These are phyloP conservation scores for Shargacucullia verbasci DNA, from an alignment of 2,888 invertebrate species.

Conservation along the genomic window DNA sequence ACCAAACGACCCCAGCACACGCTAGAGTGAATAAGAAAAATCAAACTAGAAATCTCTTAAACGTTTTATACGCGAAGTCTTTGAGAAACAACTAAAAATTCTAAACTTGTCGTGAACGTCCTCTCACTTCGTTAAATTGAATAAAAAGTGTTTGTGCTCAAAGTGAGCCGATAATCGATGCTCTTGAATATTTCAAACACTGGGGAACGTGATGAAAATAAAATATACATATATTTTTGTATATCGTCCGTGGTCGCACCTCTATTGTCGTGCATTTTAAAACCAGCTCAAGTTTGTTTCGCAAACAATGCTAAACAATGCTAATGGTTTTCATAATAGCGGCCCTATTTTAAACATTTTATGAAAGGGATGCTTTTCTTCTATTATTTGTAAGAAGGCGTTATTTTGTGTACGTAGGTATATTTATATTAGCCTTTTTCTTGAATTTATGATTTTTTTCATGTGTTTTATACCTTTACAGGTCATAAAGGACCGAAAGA, in stretches of 20 bases:
- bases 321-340: slow-evolving; percentile 68
- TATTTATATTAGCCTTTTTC: neutral
- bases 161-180: slow-evolving; percentile 85
- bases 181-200: slow-evolving; percentile 84
- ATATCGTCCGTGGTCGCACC: slow-evolving; percentile 60
- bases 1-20: no score
- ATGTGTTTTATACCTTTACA: no score
- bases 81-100: slow-evolving; percentile 54
- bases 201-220: slow-evolving; percentile 79
- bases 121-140: slow-evolving; percentile 74
- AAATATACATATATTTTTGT: slow-evolving; percentile 57
- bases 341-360: slow-evolving; percentile 59
- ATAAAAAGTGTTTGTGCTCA: slow-evolving; percentile 84
- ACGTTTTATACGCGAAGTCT: slow-evolving; percentile 39
- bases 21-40: slow-evolving; percentile 16
- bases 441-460: no score
- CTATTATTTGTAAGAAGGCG: slow-evolving; percentile 17
- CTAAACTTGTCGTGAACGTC: slow-evolving; percentile 60
- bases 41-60: slow-evolving; percentile 26
- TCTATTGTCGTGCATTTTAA: slow-evolving; percentile 69
- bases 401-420: slow-evolving; percentile 10
- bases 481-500: no score
- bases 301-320: slow-evolving; percentile 65
- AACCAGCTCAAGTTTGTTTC: slow-evolving; percentile 67
- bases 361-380: slow-evolving; percentile 42